These are phyloP conservation scores for Passer domesticus DNA, from an alignment of 2,113 vertebrate species.

Conservation along the genomic window DNA sequence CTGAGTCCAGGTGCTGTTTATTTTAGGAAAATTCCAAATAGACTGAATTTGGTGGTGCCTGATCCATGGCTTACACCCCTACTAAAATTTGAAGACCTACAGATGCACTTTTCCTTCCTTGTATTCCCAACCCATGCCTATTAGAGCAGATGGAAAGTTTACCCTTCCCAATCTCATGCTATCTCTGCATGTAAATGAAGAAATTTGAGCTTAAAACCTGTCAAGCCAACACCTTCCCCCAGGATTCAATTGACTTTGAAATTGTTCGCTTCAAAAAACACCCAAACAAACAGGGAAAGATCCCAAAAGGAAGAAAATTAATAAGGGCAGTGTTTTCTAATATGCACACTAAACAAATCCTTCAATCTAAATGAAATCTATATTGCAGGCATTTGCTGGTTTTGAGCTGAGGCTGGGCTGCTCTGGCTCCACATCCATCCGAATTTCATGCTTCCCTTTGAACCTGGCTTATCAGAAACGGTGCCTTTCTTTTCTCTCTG, in stretches of 20 bases:
- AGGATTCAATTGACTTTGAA: conserved; percentile 56
- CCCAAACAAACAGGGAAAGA: conserved; percentile 19
- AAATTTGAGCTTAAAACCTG: conserved; percentile 38
- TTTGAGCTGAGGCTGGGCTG: background rate
- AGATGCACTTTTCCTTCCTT: background rate
- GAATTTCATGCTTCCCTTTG: conserved; percentile 56
- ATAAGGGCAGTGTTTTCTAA: conserved; percentile 59
- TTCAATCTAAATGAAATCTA: conserved; percentile 74
- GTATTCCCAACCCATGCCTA: background rate
- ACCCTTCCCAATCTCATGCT: conserved; percentile 13
- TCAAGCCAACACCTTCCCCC: conserved; percentile 27
- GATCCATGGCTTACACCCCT: background rate
- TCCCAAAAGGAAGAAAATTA: conserved; percentile 56
- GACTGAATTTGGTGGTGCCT: background rate
- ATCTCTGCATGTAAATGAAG: conserved; percentile 52
- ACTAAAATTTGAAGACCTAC: background rate
- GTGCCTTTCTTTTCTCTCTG: background rate
- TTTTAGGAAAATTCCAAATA: background rate
- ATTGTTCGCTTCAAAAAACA: background rate
- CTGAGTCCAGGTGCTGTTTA: background rate
- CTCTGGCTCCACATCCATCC: conserved; percentile 16
- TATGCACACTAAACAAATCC: conserved; percentile 37
- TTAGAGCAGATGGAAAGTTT: conserved; percentile 45
- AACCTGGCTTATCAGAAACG: background rate
- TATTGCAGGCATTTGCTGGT: conserved; percentile 48